Base-by-base conservation (phyloP, 2,888 invertebrate species). In the Tridacna crocea region DNA sequence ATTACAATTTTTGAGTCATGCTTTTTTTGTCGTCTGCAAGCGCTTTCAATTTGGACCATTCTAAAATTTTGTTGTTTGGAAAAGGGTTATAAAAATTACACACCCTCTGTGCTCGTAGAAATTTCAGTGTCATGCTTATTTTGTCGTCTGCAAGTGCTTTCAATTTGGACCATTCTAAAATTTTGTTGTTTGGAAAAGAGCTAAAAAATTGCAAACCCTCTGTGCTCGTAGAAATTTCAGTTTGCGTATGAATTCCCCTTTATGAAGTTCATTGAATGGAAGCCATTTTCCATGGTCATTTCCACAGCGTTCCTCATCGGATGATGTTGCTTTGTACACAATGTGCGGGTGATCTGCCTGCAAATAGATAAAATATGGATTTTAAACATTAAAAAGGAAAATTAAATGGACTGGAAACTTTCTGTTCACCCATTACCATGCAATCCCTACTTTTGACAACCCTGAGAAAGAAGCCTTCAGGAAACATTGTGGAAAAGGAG, bases 291-390 rank as follows among this genome's bases (percentile, higher is more conserved):
- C 92, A 66, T 89, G 84, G 58, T 88, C 85, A 78, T 93, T 93
- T 46, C 92, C 98, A 95, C 99, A 99, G 76, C 97, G 98, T 95
- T 98, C 98, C 95, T 97, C 97, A 90, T 97, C 96, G 95, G 98
- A 98, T 82, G 97, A 97, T 90, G 97, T 96, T 93, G 98, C 98
- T 95, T 98, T 98, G 96, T 98, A 99, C 95, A 99, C 98, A 95
- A 99, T 97, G 96, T 99, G 99, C 93, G 98, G 98, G 96, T 98
- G 98, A 95, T 98, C 98, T 97, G 98, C 97, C 97, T 97, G 96
- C 70, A 90, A 88, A 77, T 60, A 47, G 19, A 73, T 24, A 47
- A 47, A 22, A 13, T n/a, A 61, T 22, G 2, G 2, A 60, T 60
- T 60, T 8, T 8, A 36, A 61, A 6, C 19, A 61, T 13, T 17